phyloP scores from a whole-genome alignment of 2,888 invertebrate genomes.

The Volucella inanis region DNA sequence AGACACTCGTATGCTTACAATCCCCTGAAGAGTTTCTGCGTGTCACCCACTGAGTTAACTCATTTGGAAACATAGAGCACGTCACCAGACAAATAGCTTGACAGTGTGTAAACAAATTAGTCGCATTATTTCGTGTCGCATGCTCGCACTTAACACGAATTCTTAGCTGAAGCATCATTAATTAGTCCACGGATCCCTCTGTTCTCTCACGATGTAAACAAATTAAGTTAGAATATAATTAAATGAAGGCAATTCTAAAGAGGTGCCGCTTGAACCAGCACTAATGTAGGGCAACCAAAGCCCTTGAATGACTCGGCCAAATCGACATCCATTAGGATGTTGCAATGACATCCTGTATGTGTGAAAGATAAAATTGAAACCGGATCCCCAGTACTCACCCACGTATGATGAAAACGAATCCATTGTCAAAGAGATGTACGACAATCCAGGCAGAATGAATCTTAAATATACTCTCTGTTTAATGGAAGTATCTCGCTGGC shows the following conservation, averaged over 20 bases:
- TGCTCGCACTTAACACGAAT: constrained; percentile 67
- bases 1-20: constrained; percentile 23
- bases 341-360: constrained; percentile 9
- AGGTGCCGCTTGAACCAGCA: constrained; percentile 9
- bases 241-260: constrained; percentile 18
- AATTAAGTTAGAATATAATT: constrained; percentile 59
- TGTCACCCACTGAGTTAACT: constrained; percentile 69
- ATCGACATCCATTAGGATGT: constrained; percentile 59
- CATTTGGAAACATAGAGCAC: constrained; percentile 63
- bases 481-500: constrained; percentile 47
- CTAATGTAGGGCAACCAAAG: constrained; percentile 11
- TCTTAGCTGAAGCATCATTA: constrained; percentile 58
- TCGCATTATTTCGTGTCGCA: constrained; percentile 68
- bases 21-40: constrained; percentile 67
- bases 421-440: constrained; percentile 67
- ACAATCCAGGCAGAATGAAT: constrained; percentile 39
- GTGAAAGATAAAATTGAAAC: constrained; percentile 47
- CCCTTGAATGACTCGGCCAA: constrained; percentile 56
- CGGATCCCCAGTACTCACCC: constrained; percentile 69
- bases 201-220: constrained; percentile 54
- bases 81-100: constrained; percentile 40
- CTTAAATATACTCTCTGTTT: constrained; percentile 69
- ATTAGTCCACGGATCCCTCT: constrained; percentile 35
- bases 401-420: constrained; percentile 62
- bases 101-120: constrained; percentile 71